A percentile compares a stretch with the other conserved stretches of the same genome.
phyloP scores from a whole-genome alignment of 2,888 invertebrate genomes.

The Melikaiella ostensackeni region DNA sequence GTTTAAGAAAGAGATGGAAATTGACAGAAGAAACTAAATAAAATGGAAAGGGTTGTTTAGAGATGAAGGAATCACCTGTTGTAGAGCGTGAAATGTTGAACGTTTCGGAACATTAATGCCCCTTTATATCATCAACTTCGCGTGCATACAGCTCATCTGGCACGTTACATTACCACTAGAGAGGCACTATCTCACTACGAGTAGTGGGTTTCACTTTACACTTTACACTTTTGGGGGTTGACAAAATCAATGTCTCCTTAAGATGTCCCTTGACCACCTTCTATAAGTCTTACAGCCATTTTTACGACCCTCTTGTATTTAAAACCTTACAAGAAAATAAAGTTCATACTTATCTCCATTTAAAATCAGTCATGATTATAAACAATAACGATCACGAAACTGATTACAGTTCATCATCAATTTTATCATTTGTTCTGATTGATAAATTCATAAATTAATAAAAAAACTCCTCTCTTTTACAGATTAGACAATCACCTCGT shows the following conservation, averaged over 20 bases:
- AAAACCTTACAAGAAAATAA: neutral
- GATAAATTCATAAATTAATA: neutral
- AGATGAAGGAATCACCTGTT: conserved; percentile 65
- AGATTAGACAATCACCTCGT: conserved; percentile 92
- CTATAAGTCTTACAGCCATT: conserved; percentile 1
- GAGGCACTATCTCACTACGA: conserved; percentile 70
- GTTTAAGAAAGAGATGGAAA: too few relatives aligned
- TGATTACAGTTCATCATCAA: too few relatives aligned
- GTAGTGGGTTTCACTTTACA: conserved; percentile 70
- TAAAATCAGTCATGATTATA: too few relatives aligned
- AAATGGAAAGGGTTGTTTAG: neutral
- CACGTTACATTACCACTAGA: conserved; percentile 63
- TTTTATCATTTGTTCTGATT: too few relatives aligned
- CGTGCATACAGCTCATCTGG: conserved; percentile 74
- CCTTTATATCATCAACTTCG: conserved; percentile 61
- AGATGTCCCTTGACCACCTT: conserved; percentile 13
- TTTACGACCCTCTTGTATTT: conserved; percentile 20
- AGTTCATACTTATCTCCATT: too few relatives aligned
- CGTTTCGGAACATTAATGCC: conserved; percentile 6
- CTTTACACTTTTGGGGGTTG: conserved; percentile 54
- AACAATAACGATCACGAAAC: too few relatives aligned
- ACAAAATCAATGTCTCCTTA: conserved; percentile 69
- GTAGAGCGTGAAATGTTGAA: conserved; percentile 55
- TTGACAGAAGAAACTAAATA: neutral
- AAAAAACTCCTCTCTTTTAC: conserved; percentile 72